These are phyloP conservation scores for Castor canadensis DNA, from an alignment of 2,113 vertebrate species.

Conservation along the genomic window DNA sequence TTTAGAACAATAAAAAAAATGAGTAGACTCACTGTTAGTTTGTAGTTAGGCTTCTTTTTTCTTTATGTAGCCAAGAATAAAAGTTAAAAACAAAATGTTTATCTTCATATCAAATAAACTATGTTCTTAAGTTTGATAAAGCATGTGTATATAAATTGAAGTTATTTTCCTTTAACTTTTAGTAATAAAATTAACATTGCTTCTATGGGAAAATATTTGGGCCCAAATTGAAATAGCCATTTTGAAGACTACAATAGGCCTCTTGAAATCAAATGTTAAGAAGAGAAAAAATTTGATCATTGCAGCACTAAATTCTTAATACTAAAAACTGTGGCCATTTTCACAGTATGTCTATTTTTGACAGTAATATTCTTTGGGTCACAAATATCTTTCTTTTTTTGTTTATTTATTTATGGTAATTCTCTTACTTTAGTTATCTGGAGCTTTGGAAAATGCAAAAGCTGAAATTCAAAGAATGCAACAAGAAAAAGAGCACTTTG, in stretches of 20 bases:
- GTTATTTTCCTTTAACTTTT: conserved; percentile 41
- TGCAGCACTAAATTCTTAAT: conserved; percentile 4
- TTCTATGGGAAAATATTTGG: conserved; percentile 39
- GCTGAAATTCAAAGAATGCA: conserved; percentile 90
- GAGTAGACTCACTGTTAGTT: neutral
- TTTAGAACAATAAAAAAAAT: conserved; percentile 29
- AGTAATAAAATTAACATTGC: conserved; percentile 37
- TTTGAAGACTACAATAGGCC: neutral
- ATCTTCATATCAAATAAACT: conserved; percentile 26
- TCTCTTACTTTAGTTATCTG: conserved; percentile 79
- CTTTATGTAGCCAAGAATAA: conserved; percentile 31
- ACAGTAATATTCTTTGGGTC: neutral
- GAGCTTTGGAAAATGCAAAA: conserved; percentile 87
- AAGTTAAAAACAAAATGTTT: conserved; percentile 18
- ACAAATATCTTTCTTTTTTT: conserved; percentile 20
- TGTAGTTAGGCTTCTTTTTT: neutral
- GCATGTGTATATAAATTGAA: neutral
- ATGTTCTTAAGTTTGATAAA: neutral
- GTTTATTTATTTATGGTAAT: conserved; percentile 11
- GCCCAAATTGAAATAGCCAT: conserved; percentile 17
- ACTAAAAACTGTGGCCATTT: conserved; percentile 37
- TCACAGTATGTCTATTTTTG: neutral
- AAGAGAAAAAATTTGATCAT: conserved; percentile 18
- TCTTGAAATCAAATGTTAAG: conserved; percentile 45
- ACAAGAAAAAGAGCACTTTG: conserved; percentile 90